phyloP scores from a whole-genome alignment of 2,113 vertebrate species.

The Mobula birostris region DNA sequence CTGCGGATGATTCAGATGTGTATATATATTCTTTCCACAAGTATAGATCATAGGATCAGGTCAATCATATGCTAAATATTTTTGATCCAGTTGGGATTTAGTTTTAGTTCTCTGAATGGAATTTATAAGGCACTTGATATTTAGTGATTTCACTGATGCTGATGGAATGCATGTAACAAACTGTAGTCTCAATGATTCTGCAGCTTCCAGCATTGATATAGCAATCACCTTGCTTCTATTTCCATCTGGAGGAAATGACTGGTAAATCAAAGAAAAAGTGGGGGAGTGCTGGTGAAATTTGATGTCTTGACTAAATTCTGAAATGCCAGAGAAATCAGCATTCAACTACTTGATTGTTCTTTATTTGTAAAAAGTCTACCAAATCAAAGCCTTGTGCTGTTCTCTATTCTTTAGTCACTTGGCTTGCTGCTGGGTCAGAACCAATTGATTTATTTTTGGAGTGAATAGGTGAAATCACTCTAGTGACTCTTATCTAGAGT shows the following conservation, averaged over 20 bases:
- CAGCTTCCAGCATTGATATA: not conserved
- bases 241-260: not conserved
- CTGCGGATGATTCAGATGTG: no score
- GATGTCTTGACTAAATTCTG: not conserved
- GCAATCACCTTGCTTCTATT: not conserved
- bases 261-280: not conserved
- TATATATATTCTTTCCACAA: not conserved
- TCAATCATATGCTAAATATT: not conserved
- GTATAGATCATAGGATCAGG: not conserved
- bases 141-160: not conserved
- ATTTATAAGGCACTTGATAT: not conserved
- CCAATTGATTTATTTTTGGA: no score
- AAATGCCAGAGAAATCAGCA: not conserved
- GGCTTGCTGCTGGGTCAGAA: not conserved
- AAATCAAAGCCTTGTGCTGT: not conserved
- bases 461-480: no score
- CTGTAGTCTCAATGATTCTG: not conserved
- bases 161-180: not conserved
- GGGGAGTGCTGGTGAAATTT: not conserved
- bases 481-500: no score
- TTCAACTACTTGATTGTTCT: not conserved
- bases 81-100: not conserved
- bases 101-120: not conserved
- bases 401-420: not conserved
- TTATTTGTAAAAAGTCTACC: not conserved